phyloP scores from a whole-genome alignment of 2,797 vertebrate species.

The Danio aesculapii region DNA sequence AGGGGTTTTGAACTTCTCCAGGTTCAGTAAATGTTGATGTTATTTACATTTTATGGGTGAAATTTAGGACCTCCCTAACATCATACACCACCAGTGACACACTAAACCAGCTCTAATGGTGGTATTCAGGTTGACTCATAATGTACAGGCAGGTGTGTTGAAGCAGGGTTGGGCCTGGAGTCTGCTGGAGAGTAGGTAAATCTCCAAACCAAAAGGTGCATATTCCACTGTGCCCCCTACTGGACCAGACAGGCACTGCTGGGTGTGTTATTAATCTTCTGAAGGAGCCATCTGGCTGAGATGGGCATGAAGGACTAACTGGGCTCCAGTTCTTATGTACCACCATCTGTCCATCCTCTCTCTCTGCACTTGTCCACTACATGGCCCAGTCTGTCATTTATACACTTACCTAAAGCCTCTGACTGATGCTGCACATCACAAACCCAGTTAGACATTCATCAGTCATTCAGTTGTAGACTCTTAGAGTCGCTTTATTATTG shows the following conservation, averaged over 20 bases:
- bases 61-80: not conserved
- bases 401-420: conserved; percentile 37
- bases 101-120: not conserved
- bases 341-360: conserved; percentile 69
- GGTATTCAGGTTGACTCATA: not conserved
- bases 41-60: not conserved
- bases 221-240: conserved; percentile 50
- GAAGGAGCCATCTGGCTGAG: conserved; percentile 70
- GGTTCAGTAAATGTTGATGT: not conserved
- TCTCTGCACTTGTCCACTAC: conserved; percentile 17
- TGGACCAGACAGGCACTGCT: conserved; percentile 40
- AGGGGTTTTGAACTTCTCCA: not conserved
- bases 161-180: not conserved
- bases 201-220: not conserved
- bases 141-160: conserved; percentile 4
- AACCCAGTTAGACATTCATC: conserved; percentile 15
- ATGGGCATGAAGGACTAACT: conserved; percentile 52
- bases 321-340: conserved; percentile 62
- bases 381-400: conserved; percentile 12
- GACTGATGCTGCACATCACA: conserved; percentile 19
- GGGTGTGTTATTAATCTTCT: conserved; percentile 45
- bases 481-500: conserved; percentile 35
- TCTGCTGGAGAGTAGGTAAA: not conserved
- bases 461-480: conserved; percentile 30
- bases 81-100: not conserved